Base-by-base conservation (phyloP, 2,113 vertebrate genomes). In the Erinaceus europaeus region DNA sequence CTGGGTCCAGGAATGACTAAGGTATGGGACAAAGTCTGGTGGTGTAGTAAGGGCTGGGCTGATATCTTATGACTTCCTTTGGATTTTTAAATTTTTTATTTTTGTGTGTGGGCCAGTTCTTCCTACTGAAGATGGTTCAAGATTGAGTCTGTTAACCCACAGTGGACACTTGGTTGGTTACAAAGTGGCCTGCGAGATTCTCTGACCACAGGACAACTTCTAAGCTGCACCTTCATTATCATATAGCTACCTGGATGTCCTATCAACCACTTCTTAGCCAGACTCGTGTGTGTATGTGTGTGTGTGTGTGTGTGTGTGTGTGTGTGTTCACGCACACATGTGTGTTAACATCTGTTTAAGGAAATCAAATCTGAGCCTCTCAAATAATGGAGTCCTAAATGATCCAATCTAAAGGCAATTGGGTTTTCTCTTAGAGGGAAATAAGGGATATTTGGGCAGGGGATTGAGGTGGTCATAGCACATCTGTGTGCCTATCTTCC, bases 131-230 rank as follows among this genome's bases (percentile, higher is more conserved):
- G 42, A 69, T 36, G 64, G 13, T 21, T 34, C 32, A 79, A 32
- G 21, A n/a, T 36, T 34, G 85, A 82, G 44, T 18, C 36, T 27
- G 53, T 29, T 75, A 55, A 86, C 20, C 53, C 82, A 25, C 44
- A 36, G 27, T 65, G 48, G 36, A 50, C 27, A 75, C n/a, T 18
- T 44, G 11, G 42, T 36, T 50, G 46, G 32, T 36, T 67, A 62
- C 71, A 44, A 40, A 68, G 53, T 73, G 53, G 53, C 29, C 62
- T 65, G 23, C n/a, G 42, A 71, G 68, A 67, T 25, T 88, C 40
- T 46, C 75, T 62, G 36, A 89, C 83, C 75, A 91, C 46, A 73
- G 44, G 65, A n/a, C 53, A 46, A 52, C 34, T 52, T 90, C 65
- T 52, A 42, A 38, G 12, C 44, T 90, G 44, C 15, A 46, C 18